phyloP scores from a whole-genome alignment of 92 coral and sea anemone genomes.

The Epizoanthus fatuus region DNA sequence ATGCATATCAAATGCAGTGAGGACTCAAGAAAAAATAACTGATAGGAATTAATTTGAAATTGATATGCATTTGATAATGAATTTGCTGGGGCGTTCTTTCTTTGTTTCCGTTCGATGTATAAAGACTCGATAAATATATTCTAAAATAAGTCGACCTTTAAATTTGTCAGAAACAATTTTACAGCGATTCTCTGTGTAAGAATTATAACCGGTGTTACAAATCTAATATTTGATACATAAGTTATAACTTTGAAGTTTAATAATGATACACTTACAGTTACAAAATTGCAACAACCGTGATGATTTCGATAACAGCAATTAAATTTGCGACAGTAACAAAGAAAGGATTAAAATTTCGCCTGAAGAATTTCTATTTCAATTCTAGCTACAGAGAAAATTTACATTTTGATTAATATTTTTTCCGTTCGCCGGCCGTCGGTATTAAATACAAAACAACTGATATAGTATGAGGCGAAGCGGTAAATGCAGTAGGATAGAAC shows the following conservation, averaged over 20 bases:
- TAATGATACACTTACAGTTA: not conserved
- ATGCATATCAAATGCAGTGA: not conserved
- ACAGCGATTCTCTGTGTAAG: not conserved
- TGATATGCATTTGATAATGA: conserved; percentile 17
- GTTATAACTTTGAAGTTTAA: not conserved
- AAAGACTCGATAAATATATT: not conserved
- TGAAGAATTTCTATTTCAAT: conserved; percentile 23
- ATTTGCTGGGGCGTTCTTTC: not conserved
- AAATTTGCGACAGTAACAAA: not conserved
- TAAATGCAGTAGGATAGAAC: not conserved
- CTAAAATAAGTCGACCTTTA: not conserved
- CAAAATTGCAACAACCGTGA: not conserved
- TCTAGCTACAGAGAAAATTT: conserved; percentile 20
- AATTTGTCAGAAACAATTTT: not conserved
- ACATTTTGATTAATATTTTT: conserved; percentile 41
- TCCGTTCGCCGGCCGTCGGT: not conserved
- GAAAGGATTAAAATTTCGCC: conserved; percentile 16
- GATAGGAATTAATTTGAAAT: conserved; percentile 8
- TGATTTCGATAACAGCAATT: not conserved
- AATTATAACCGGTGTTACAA: not conserved
- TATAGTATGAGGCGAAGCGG: conserved; percentile 2
- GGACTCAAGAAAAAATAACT: not conserved
- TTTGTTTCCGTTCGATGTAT: conserved; percentile 10
- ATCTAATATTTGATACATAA: not conserved
- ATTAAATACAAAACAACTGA: conserved; percentile 24